Evolutionary conservation across 2,888 invertebrate species (phyloP).

Genomic region (Drosophila subquinaria): DNA sequence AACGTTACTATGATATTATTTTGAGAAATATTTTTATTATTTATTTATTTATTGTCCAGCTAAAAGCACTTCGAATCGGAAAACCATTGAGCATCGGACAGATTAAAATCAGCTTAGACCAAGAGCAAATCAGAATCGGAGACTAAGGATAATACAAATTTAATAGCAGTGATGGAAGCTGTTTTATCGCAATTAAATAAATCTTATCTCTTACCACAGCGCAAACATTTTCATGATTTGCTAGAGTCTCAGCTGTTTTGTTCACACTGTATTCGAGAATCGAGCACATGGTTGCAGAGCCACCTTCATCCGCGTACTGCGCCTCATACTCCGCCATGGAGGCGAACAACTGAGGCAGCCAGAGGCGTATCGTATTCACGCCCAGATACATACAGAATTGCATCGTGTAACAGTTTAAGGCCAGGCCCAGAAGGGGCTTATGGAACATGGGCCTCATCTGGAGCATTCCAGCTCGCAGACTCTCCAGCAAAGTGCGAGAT

Average conservation of each 20-base stretch:
- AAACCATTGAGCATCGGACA: no score
- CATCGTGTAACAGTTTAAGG: slow-evolving; percentile 88
- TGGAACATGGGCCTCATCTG: slow-evolving; percentile 89
- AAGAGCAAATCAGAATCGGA: no score
- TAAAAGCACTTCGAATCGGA: no score
- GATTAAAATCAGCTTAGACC: no score
- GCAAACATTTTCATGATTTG: slow-evolving; percentile 73
- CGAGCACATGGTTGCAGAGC: slow-evolving; percentile 78
- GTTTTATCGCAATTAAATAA: neutral
- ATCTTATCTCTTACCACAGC: slow-evolving; percentile 73
- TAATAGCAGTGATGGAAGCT: slow-evolving; percentile 2
- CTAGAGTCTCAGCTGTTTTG: slow-evolving; percentile 70
- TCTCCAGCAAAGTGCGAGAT: slow-evolving; percentile 64
- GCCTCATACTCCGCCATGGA: slow-evolving; percentile 87
- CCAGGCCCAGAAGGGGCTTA: slow-evolving; percentile 88
- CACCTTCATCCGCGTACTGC: slow-evolving; percentile 50
- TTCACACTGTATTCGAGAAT: slow-evolving; percentile 84
- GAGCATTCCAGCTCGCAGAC: slow-evolving; percentile 87
- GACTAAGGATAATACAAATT: no score
- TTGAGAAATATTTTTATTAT: no score
- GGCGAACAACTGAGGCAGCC: slow-evolving; percentile 94
- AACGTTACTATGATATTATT: slow-evolving; percentile 3
- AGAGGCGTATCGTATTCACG: slow-evolving; percentile 92
- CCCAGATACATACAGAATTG: slow-evolving; percentile 89
- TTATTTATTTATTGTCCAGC: no score